phyloP scores from a whole-genome alignment of 2,888 invertebrate species.

The Ypsolopha sequella region DNA sequence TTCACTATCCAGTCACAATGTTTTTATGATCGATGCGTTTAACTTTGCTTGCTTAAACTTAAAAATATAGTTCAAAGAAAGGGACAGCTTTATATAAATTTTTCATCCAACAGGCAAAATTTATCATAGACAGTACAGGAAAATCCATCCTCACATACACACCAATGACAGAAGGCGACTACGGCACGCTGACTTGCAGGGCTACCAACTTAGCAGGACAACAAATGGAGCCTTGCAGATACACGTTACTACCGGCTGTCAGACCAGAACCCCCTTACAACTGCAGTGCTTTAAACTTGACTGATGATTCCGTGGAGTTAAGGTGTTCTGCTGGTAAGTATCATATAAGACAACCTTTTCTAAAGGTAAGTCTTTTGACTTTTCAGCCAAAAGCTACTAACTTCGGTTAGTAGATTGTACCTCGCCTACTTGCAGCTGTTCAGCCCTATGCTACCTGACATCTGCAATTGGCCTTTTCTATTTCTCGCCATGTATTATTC shows the following conservation, averaged over 20 bases:
- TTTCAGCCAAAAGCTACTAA: too few relatives aligned
- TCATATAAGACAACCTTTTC: too few relatives aligned
- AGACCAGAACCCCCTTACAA: constrained; percentile 84
- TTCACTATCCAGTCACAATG: too few relatives aligned
- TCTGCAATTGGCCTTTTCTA: too few relatives aligned
- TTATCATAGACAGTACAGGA: constrained; percentile 56
- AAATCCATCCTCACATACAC: constrained; percentile 81
- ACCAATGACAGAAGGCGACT: constrained; percentile 81
- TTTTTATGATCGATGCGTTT: too few relatives aligned
- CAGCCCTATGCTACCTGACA: too few relatives aligned
- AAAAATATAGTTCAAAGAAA: too few relatives aligned
- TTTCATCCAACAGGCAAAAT: constrained; percentile 1
- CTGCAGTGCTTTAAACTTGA: constrained; percentile 82
- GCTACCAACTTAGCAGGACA: constrained; percentile 80
- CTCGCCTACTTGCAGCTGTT: too few relatives aligned
- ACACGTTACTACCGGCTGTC: constrained; percentile 81
- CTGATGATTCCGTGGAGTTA: constrained; percentile 81
- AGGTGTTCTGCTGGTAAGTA: constrained; percentile 73
- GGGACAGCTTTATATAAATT: background rate
- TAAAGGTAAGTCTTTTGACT: too few relatives aligned
- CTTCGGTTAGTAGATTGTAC: too few relatives aligned
- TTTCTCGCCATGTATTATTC: too few relatives aligned
- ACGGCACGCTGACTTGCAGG: constrained; percentile 81
- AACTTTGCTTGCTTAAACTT: too few relatives aligned
- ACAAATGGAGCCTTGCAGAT: constrained; percentile 80